phyloP scores from a whole-genome alignment of 2,888 invertebrate species.

The Diadromus collaris region DNA sequence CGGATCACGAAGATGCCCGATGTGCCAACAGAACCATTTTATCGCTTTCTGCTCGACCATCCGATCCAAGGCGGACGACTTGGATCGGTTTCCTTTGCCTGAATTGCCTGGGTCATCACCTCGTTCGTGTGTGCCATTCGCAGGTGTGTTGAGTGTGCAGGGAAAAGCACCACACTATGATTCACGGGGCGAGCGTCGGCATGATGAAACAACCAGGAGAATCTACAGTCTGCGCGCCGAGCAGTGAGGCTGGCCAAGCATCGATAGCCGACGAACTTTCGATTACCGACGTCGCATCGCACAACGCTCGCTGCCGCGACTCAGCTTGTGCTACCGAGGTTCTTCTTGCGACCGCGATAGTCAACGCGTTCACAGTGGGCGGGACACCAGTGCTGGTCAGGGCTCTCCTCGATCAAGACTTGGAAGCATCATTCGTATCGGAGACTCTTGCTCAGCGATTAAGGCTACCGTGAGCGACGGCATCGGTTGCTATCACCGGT shows the following conservation, averaged over 20 bases:
- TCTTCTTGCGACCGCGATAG: not conserved
- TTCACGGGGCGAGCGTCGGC: not conserved
- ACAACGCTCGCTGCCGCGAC: not conserved
- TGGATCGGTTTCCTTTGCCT: too few relatives aligned
- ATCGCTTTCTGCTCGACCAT: not conserved
- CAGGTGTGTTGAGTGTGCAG: not conserved
- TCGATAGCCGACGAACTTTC: not conserved
- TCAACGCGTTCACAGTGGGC: not conserved
- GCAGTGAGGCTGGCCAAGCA: too few relatives aligned
- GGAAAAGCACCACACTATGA: not conserved
- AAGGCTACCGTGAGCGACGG: not conserved
- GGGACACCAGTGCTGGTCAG: not conserved
- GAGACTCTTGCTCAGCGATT: slow-evolving; percentile 14
- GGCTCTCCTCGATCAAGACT: slow-evolving; percentile 7
- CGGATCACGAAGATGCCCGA: not conserved
- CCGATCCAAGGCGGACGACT: too few relatives aligned
- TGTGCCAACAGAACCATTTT: not conserved
- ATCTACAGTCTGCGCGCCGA: not conserved
- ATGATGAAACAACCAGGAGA: not conserved
- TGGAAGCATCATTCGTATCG: not conserved
- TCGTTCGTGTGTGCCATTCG: not conserved
- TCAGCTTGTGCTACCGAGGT: not conserved
- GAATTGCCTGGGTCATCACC: slow-evolving; percentile 11
- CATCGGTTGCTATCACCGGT: not conserved
- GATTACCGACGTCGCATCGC: not conserved